Conservation (phyloP, 2,113 vertebrate species). For the Grantiella picta region DNA sequence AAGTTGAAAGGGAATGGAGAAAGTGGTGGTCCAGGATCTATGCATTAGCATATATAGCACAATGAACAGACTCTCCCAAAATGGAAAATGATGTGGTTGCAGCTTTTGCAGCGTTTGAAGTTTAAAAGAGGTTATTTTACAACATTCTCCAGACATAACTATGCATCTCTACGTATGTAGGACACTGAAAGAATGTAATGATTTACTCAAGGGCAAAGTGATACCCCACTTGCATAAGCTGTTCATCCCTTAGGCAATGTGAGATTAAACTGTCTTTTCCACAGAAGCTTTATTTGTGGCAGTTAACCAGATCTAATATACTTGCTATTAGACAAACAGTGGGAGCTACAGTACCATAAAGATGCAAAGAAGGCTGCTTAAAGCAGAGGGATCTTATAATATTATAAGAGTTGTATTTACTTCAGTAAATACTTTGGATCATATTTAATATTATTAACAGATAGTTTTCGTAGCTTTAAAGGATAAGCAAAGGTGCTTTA, state of each 20-base stretch:
- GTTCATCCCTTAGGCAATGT: conserved; percentile 15
- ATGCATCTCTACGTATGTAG: not conserved
- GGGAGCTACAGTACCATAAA: not conserved
- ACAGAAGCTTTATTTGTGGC: not conserved
- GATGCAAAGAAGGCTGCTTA: not conserved
- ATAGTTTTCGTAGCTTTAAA: not conserved
- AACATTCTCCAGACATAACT: not conserved
- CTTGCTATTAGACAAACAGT: not conserved
- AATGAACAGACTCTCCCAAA: not conserved
- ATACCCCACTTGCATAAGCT: conserved; percentile 20
- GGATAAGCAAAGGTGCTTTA: not conserved
- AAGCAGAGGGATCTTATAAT: not conserved
- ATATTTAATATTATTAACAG: not conserved
- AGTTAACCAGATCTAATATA: conserved; percentile 5
- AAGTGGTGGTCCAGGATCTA: not conserved
- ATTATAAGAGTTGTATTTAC: not conserved
- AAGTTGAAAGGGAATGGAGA: not conserved
- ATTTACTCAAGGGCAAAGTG: conserved; percentile 45
- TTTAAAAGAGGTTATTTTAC: not conserved
- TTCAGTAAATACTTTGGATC: not conserved
- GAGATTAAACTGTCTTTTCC: conserved; percentile 28
- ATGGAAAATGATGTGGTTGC: not conserved
- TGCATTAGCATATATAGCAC: not conserved
- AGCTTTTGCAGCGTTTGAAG: not conserved
- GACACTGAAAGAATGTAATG: conserved; percentile 5